Base-by-base conservation (phyloP, 2,797 vertebrate species). In the Rhynchotus rufescens region DNA sequence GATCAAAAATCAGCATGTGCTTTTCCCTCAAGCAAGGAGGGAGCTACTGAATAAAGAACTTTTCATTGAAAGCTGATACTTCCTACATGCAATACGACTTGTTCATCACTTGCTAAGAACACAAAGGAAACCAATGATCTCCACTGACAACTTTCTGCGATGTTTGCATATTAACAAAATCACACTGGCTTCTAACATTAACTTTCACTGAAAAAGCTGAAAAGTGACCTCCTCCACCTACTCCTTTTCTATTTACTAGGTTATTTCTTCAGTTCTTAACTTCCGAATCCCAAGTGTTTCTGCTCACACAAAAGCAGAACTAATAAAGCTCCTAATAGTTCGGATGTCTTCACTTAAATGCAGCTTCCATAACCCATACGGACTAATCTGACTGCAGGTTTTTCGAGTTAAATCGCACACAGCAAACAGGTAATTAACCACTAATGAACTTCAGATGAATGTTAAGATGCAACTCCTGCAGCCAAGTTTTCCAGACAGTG, bases 41-140 rank as follows among this genome's bases (percentile, higher is more conserved):
- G 38, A 10, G 3, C 2, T 14, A 5, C 42, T 10, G 51, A 67
- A 22, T 5, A 28, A 78, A 51, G 71, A 15, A 0, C 2, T 2
- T 11, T 32, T 69, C 21, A 84, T 2, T 42, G 87, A n/a, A 20
- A 85, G 83, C 64, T 59, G 83, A 66, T n/a, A 17, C 59, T 47
- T 10, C 4, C 6, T 42, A 67, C 1, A 6, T 6, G 68, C 61
- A 13, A 7, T 0, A 3, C 40, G 56, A 62, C 45, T 69, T 15
- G 26, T 20, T 36, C 84, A 45, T 7, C 57, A 26, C 14, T 71
- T 22, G 2, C 68, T 22, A 17, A n/a, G 82, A 78, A 68, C 1
- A 32, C 57, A 49, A 30, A 83, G 78, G 3, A 23, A 72, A n/a
- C 65, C 84, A 62, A 25, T 74, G 12, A 75, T 60, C 66, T 61